A percentile compares a stretch with the other conserved stretches of the same genome.
These are phyloP conservation scores for Gymnocypris eckloni DNA, from an alignment of 2,797 vertebrate species.

Conservation along the genomic window DNA sequence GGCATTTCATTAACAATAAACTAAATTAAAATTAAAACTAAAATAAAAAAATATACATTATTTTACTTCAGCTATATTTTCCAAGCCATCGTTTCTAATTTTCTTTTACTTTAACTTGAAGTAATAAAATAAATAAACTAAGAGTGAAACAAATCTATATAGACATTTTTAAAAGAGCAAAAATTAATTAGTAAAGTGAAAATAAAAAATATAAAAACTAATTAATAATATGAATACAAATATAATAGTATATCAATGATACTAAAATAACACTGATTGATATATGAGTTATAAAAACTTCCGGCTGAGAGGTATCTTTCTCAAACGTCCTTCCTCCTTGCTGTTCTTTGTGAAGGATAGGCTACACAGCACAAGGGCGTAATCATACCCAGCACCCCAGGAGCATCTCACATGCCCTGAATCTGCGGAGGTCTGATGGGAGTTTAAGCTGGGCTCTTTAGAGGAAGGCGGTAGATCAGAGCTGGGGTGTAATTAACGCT, in stretches of 20 bases:
- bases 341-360: slow-evolving; percentile 10
- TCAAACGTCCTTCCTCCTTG: background rate
- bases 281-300: background rate
- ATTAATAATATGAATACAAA: background rate
- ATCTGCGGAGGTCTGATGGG: slow-evolving; percentile 37
- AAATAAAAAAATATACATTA: background rate
- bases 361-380: slow-evolving; percentile 8
- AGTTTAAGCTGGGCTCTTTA: slow-evolving; percentile 41
- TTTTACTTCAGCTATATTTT: background rate
- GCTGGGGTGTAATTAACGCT: slow-evolving; percentile 62
- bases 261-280: background rate
- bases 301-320: background rate
- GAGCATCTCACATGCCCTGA: slow-evolving; percentile 20
- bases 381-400: background rate
- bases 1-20: background rate
- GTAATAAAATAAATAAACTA: background rate
- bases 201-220: background rate
- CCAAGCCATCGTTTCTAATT: background rate
- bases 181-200: background rate
- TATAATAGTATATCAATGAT: background rate
- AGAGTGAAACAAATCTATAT: background rate
- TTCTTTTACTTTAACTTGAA: background rate
- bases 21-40: background rate
- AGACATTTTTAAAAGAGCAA: background rate
- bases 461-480: slow-evolving; percentile 45